Evolutionary conservation across 2,113 vertebrate genomes (phyloP).

Genomic region (Cynoglossus semilaevis): DNA sequence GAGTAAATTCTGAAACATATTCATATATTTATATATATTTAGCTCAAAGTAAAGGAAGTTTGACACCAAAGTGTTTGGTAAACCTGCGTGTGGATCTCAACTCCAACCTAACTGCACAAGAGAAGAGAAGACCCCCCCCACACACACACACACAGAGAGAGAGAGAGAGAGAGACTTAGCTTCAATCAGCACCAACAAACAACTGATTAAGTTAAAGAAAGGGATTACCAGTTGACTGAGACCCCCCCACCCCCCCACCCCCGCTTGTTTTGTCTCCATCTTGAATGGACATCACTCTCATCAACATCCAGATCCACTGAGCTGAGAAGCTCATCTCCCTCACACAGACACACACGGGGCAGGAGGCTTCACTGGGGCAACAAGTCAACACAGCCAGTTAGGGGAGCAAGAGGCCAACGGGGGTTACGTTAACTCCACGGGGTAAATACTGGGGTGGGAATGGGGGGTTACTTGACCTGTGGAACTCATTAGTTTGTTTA

Average conservation of each 20-base stretch:
- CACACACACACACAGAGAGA: slow-evolving; percentile 30
- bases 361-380: slow-evolving; percentile 18
- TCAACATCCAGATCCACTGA: slow-evolving; percentile 41
- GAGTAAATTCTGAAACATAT: slow-evolving; percentile 30
- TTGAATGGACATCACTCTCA: slow-evolving; percentile 53
- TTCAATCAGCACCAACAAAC: slow-evolving; percentile 55
- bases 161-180: background rate
- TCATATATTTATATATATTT: background rate
- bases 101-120: no score
- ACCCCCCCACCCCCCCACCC: slow-evolving; percentile 51
- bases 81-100: no score
- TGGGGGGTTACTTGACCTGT: slow-evolving; percentile 3
- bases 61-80: no score
- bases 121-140: no score
- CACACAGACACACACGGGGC: slow-evolving; percentile 46
- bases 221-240: slow-evolving; percentile 66
- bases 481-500: no score
- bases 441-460: no score
- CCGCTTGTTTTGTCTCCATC: slow-evolving; percentile 55
- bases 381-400: no score
- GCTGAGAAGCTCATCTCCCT: slow-evolving; percentile 52
- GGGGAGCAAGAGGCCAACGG: slow-evolving; percentile 13
- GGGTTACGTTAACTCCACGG: slow-evolving; percentile 8
- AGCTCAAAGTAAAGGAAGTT: no score
- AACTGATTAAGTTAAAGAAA: slow-evolving; percentile 66